These are phyloP conservation scores for Drosophila yakuba DNA, from an alignment of 1,140 invertebrate genomes.

Conservation along the genomic window DNA sequence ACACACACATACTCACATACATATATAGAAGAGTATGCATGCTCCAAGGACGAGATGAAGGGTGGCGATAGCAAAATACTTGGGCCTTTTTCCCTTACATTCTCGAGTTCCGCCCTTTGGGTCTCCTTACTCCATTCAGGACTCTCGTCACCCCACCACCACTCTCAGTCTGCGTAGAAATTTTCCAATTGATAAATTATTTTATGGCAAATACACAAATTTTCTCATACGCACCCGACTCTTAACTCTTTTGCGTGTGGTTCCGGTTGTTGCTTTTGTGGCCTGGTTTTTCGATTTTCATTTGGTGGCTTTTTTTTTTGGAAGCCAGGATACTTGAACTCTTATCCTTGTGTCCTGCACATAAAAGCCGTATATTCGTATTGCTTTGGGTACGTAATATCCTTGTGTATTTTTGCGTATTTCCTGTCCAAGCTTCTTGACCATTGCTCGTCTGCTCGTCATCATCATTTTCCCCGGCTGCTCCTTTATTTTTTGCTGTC, in stretches of 20 bases:
- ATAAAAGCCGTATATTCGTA: slow-evolving; percentile 51
- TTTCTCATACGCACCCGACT: slow-evolving; percentile 70
- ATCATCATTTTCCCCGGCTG: slow-evolving; percentile 26
- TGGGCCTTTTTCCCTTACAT: slow-evolving; percentile 60
- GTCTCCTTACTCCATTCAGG: slow-evolving; percentile 21
- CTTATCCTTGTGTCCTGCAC: slow-evolving; percentile 46
- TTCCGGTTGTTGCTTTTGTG: slow-evolving; percentile 53
- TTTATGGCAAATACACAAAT: slow-evolving; percentile 84
- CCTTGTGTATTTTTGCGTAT: slow-evolving; percentile 69
- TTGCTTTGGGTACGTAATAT: slow-evolving; percentile 64
- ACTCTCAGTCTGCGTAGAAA: slow-evolving; percentile 60
- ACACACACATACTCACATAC: slow-evolving; percentile 46
- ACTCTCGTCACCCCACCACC: background rate
- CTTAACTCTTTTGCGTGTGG: slow-evolving; percentile 15
- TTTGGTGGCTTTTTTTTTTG: slow-evolving; percentile 33
- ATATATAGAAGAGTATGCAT: no score
- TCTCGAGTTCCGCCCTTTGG: slow-evolving; percentile 9
- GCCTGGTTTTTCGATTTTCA: slow-evolving; percentile 66
- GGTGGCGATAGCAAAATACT: slow-evolving; percentile 60
- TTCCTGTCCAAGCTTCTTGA: slow-evolving; percentile 63
- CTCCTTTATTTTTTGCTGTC: slow-evolving; percentile 24
- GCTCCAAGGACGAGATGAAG: slow-evolving; percentile 28
- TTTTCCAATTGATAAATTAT: slow-evolving; percentile 84
- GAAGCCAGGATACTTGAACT: slow-evolving; percentile 18
- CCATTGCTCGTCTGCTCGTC: slow-evolving; percentile 17